Evolutionary conservation across 1,140 invertebrate species (phyloP).

Genomic region (Habropoda laboriosa): DNA sequence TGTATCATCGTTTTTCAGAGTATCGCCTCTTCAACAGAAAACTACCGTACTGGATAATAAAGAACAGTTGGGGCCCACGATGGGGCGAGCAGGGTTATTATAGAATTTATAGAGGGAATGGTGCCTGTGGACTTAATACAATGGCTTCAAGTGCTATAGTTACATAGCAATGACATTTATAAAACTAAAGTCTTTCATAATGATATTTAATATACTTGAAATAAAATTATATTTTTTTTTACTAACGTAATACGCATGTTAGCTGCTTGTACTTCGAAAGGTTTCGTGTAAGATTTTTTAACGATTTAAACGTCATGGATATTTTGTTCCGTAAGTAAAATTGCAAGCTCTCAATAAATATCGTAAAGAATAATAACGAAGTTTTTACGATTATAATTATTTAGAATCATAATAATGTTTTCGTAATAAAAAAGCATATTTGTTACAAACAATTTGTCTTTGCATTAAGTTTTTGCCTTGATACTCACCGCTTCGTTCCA

Average conservation of each 20-base stretch:
- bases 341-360: constrained; percentile 6
- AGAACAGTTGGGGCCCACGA: constrained; percentile 94
- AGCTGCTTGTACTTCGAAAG: constrained; percentile 2
- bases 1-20: constrained; percentile 82
- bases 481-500: background rate
- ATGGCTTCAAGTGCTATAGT: constrained; percentile 95
- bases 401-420: constrained; percentile 6
- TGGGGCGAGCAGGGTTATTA: constrained; percentile 98
- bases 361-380: background rate
- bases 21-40: constrained; percentile 91
- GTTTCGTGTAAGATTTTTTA: background rate
- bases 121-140: constrained; percentile 95
- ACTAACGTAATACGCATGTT: constrained; percentile 49
- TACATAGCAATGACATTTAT: constrained; percentile 72
- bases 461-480: background rate
- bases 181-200: constrained; percentile 37
- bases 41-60: constrained; percentile 95
- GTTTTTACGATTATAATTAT: constrained; percentile 26
- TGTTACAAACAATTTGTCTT: constrained; percentile 19
- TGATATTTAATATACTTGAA: constrained; percentile 43
- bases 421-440: constrained; percentile 26
- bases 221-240: constrained; percentile 51
- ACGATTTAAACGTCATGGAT: background rate
- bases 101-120: constrained; percentile 95
- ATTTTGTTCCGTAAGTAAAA: background rate